Conservation (phyloP, 2,888 invertebrate genomes). For the Drosophila anomelani region DNA sequence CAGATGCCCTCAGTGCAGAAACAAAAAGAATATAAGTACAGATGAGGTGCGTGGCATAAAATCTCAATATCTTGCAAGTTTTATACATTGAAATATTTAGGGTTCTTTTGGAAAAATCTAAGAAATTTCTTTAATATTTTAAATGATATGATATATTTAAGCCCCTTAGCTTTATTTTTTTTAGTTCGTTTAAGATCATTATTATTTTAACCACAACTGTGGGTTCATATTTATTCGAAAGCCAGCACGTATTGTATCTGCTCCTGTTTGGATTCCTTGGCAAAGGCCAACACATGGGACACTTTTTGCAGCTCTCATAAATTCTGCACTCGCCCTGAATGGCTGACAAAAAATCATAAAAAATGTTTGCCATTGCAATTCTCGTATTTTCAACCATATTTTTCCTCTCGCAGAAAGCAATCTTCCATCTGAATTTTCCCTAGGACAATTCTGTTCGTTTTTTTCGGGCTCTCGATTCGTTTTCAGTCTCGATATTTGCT, state of each 20-base stretch:
- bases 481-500: slow-evolving; percentile 17
- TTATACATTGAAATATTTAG: too few relatives aligned
- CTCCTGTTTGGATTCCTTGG: slow-evolving; percentile 25
- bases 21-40: not conserved
- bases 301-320: slow-evolving; percentile 50
- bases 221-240: slow-evolving; percentile 7
- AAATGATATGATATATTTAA: not conserved
- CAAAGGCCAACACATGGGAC: slow-evolving; percentile 56
- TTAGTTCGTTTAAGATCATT: not conserved
- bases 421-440: slow-evolving; percentile 11
- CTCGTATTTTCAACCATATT: slow-evolving; percentile 28
- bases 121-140: not conserved
- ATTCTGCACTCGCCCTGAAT: slow-evolving; percentile 45
- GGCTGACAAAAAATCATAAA: slow-evolving; percentile 27
- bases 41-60: not conserved
- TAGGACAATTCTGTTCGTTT: not conserved
- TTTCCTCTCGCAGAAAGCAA: not conserved
- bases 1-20: not conserved
- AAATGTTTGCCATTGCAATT: slow-evolving; percentile 23
- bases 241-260: slow-evolving; percentile 25
- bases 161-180: not conserved
- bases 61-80: not conserved
- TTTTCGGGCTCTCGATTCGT: not conserved
- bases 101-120: not conserved
- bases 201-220: not conserved